These are phyloP conservation scores for Nomada ferruginata DNA, from an alignment of 2,888 invertebrate species.

Conservation along the genomic window DNA sequence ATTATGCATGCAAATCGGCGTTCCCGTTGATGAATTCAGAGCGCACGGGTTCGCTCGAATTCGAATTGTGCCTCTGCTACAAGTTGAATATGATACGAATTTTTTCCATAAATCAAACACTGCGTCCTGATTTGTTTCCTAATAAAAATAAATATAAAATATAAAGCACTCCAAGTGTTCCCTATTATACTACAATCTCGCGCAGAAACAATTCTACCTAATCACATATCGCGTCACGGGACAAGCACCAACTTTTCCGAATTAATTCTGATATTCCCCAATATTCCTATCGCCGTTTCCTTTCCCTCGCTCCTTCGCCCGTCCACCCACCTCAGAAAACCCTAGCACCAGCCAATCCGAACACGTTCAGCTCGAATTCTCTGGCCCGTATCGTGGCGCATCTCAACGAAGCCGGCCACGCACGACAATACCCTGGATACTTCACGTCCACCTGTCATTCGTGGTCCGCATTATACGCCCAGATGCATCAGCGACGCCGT, in stretches of 20 bases:
- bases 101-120: too few species aligned
- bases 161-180: too few species aligned
- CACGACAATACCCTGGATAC: slow-evolving; percentile 45
- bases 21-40: slow-evolving; percentile 44
- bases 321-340: background rate
- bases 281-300: background rate
- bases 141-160: too few species aligned
- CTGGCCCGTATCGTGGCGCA: slow-evolving; percentile 25
- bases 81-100: too few species aligned
- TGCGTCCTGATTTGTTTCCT: too few species aligned
- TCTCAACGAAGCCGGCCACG: slow-evolving; percentile 35
- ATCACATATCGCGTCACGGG: too few species aligned
- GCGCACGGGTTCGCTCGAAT: too few species aligned
- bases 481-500: slow-evolving; percentile 48
- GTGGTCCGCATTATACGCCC: slow-evolving; percentile 52
- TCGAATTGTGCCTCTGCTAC: too few species aligned
- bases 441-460: slow-evolving; percentile 53
- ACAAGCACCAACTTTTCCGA: background rate
- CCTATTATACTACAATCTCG: too few species aligned
- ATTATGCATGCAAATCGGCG: slow-evolving; percentile 46
- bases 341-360: background rate
- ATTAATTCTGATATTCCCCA: background rate
- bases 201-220: too few species aligned
- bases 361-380: slow-evolving; percentile 26
- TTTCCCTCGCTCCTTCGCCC: background rate